These are phyloP conservation scores for Lycaena phlaeas DNA, from an alignment of 2,888 invertebrate genomes.

Conservation along the genomic window DNA sequence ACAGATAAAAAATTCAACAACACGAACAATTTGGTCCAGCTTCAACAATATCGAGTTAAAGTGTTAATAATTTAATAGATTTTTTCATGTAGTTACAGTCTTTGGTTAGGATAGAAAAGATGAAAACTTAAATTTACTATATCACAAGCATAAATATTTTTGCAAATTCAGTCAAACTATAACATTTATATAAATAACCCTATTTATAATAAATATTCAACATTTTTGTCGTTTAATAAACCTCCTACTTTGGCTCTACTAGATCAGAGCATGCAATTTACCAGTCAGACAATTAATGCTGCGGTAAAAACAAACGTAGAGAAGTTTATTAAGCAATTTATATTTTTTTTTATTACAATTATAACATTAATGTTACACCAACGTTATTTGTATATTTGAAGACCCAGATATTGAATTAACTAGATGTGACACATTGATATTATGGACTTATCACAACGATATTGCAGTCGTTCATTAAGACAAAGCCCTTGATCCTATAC, in stretches of 20 bases:
- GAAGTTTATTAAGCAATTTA: background rate
- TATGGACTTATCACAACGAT: no score
- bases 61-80: constrained; percentile 40
- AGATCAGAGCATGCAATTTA: no score
- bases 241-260: background rate
- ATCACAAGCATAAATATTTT: constrained; percentile 58
- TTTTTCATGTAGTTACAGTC: constrained; percentile 59
- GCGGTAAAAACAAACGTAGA: background rate
- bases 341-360: background rate
- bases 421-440: no score
- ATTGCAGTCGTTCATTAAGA: no score
- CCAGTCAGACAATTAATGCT: background rate
- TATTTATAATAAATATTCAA: constrained; percentile 6
- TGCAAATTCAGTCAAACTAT: constrained; percentile 29
- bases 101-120: constrained; percentile 67
- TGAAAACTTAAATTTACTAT: constrained; percentile 62
- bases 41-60: constrained; percentile 41
- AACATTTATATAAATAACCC: constrained; percentile 6
- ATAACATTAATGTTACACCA: background rate
- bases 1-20: background rate
- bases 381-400: background rate
- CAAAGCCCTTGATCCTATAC: no score
- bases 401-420: no score
- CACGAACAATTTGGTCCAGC: constrained; percentile 57
- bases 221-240: constrained; percentile 6